Evolutionary conservation across 1,140 invertebrate species (phyloP).

Genomic region (Lordiphosa mommai): DNA sequence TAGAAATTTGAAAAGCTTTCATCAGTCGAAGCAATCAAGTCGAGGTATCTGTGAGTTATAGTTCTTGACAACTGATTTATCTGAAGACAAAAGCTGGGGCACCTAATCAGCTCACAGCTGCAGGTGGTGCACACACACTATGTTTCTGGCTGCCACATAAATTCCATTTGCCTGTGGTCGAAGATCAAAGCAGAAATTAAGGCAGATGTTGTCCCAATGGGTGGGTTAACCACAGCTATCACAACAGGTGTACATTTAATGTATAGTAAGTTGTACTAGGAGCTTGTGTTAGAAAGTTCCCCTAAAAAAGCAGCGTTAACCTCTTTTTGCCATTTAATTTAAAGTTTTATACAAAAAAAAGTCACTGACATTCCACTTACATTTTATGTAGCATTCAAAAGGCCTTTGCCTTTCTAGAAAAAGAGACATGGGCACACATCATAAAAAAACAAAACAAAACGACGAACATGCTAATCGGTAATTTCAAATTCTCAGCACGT

Average conservation of each 20-base stretch:
- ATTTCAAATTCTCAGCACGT: conserved; percentile 66
- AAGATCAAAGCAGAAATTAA: conserved; percentile 56
- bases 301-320: conserved; percentile 28
- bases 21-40: conserved; percentile 4
- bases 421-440: conserved; percentile 39
- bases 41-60: conserved; percentile 41
- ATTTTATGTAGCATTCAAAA: conserved; percentile 7
- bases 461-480: conserved; percentile 54
- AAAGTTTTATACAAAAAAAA: conserved; percentile 29
- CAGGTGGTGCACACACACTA: conserved; percentile 22
- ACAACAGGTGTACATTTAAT: conserved; percentile 39
- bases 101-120: conserved; percentile 49
- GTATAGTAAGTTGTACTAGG: not conserved
- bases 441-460: conserved; percentile 56
- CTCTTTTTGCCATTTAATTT: conserved; percentile 54
- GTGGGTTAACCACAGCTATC: conserved; percentile 25
- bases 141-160: conserved; percentile 46
- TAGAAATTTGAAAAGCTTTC: conserved; percentile 55
- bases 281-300: conserved; percentile 39
- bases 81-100: conserved; percentile 11
- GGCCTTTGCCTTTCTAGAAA: conserved; percentile 19
- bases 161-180: conserved; percentile 44
- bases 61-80: conserved; percentile 59
- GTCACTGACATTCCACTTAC: conserved; percentile 41
- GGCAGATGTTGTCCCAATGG: conserved; percentile 28